A percentile compares a stretch with the other conserved stretches of the same genome.
These are phyloP conservation scores for Baronia brevicornis DNA, from an alignment of 2,888 invertebrate species.

Conservation along the genomic window DNA sequence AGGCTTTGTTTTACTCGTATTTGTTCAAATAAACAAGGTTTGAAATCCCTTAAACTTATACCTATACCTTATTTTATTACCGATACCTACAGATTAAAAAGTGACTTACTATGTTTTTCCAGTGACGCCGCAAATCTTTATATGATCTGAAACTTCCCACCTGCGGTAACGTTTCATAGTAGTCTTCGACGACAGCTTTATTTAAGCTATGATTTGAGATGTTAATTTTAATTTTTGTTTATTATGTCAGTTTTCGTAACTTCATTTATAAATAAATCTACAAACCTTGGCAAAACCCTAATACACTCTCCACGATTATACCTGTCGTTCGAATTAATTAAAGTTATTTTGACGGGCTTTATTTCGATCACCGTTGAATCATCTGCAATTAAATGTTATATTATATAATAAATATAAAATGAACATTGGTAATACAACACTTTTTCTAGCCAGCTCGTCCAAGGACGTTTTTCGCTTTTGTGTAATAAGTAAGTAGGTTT, in stretches of 20 bases:
- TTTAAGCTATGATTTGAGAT: conserved; percentile 40
- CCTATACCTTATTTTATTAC: no score
- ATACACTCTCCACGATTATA: conserved; percentile 47
- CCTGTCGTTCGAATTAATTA: conserved; percentile 35
- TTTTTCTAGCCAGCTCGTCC: no score
- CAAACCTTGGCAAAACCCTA: conserved; percentile 56
- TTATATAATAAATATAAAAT: background rate
- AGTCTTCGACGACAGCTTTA: conserved; percentile 51
- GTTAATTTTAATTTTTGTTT: background rate
- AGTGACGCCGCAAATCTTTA: conserved; percentile 66
- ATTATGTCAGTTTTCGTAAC: background rate
- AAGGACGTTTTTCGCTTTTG: no score
- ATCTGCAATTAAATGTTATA: conserved; percentile 29
- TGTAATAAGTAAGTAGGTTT: no score
- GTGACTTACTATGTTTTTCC: conserved; percentile 69
- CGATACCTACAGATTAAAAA: no score
- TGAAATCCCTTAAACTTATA: no score
- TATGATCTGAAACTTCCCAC: conserved; percentile 50
- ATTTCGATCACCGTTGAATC: conserved; percentile 33
- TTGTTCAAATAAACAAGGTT: no score
- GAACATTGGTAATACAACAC: background rate
- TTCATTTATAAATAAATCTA: no score
- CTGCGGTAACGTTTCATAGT: conserved; percentile 33
- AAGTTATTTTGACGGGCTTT: conserved; percentile 50
- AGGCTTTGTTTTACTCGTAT: no score